Percentiles rank a stretch among this genome's conserved stretches.
These are phyloP conservation scores for Hedychridium roseum DNA, from an alignment of 2,888 invertebrate species.

Conservation along the genomic window DNA sequence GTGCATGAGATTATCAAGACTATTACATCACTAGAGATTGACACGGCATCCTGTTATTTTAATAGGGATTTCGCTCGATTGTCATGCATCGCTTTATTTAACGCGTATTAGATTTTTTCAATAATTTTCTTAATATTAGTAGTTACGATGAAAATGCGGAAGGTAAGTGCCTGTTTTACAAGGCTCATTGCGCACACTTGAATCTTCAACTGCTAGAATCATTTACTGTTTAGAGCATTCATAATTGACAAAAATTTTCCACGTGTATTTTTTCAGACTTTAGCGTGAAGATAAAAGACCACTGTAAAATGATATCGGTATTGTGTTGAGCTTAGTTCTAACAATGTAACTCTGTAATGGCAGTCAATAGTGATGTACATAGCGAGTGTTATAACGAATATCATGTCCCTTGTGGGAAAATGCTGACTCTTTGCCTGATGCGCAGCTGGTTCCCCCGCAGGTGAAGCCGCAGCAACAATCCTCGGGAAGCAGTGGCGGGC, in stretches of 20 bases:
- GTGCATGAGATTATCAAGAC: conserved; percentile 33
- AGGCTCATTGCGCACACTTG: too few species aligned
- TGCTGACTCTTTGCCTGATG: conserved; percentile 65
- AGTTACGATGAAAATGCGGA: conserved; percentile 35
- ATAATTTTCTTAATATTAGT: conserved; percentile 11
- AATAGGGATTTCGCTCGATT: too few species aligned
- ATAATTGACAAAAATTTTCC: too few species aligned
- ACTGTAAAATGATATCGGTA: too few species aligned
- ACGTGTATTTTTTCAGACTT: too few species aligned
- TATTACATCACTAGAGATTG: conserved; percentile 53
- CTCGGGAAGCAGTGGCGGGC: conserved; percentile 62
- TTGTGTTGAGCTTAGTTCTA: too few species aligned
- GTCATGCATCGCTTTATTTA: too few species aligned
- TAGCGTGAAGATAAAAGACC: too few species aligned
- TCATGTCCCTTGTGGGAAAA: conserved; percentile 61
- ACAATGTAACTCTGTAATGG: too few species aligned
- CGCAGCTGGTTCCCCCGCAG: conserved; percentile 67
- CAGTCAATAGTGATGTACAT: conserved; percentile 53
- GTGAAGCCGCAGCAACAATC: conserved; percentile 86
- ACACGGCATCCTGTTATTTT: conserved; percentile 8
- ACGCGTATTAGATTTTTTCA: conserved; percentile 2
- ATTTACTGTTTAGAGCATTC: too few species aligned
- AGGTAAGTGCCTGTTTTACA: conserved; percentile 48
- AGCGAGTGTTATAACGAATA: conserved; percentile 41
- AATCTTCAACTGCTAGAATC: too few species aligned